Percentiles rank a stretch among this genome's conserved stretches.
Evolutionary conservation across 1,140 invertebrate species (phyloP).

Genomic region (Trinorchestia longiramus): DNA sequence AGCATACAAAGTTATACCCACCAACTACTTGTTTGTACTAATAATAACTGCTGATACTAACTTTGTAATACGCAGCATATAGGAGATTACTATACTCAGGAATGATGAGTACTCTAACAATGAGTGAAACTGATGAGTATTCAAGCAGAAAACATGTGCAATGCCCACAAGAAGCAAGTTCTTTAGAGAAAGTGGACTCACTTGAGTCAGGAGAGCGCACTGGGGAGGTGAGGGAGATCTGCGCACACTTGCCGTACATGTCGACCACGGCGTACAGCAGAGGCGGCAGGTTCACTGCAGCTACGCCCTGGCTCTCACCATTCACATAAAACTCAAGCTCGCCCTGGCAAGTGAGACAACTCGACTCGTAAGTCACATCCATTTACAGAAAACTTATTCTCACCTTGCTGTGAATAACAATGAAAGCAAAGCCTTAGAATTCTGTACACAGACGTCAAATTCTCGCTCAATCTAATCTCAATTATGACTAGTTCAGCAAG

Average conservation of each 20-base stretch:
- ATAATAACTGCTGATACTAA: too few species aligned
- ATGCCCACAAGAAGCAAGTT: too few species aligned
- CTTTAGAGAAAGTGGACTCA: background rate
- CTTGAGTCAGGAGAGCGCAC: slow-evolving; percentile 38
- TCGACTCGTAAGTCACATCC: background rate
- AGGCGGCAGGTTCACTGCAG: slow-evolving; percentile 81
- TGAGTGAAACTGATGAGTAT: too few species aligned
- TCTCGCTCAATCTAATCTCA: background rate
- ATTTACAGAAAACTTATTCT: background rate
- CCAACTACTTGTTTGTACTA: too few species aligned
- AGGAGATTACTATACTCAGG: too few species aligned
- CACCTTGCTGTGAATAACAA: background rate
- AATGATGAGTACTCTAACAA: too few species aligned
- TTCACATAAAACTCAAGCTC: slow-evolving; percentile 92
- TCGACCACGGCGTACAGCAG: slow-evolving; percentile 88
- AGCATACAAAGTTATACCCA: too few species aligned
- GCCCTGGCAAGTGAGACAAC: slow-evolving; percentile 72
- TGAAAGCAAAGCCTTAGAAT: too few species aligned
- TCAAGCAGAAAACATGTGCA: too few species aligned
- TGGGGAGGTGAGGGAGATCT: slow-evolving; percentile 76
- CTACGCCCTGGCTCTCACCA: slow-evolving; percentile 87
- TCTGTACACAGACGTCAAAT: too few species aligned
- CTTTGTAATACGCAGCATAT: too few species aligned
- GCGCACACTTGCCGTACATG: slow-evolving; percentile 92
- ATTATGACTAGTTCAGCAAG: background rate